phyloP scores from a whole-genome alignment of 2,797 vertebrate genomes.

The Galagoides demidoff region DNA sequence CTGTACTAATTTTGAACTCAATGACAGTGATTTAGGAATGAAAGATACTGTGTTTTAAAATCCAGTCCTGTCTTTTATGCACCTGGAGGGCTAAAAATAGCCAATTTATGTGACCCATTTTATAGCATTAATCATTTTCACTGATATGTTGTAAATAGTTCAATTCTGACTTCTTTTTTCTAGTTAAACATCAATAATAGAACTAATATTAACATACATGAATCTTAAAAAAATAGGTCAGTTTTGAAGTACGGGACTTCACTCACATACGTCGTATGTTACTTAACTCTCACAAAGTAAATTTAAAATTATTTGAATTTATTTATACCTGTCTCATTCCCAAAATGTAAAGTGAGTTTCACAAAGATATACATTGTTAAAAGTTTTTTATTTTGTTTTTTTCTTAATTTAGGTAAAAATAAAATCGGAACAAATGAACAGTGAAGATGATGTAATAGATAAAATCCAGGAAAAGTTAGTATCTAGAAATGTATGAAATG shows the following conservation, averaged over 20 bases:
- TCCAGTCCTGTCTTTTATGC: background rate
- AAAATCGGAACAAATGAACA: background rate
- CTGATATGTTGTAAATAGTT: background rate
- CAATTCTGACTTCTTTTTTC: constrained; percentile 1
- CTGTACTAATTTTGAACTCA: background rate
- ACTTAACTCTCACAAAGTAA: constrained; percentile 14
- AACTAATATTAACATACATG: background rate
- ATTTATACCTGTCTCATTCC: constrained; percentile 1
- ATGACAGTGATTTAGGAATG: background rate
- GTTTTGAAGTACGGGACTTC: constrained; percentile 24
- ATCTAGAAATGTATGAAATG: background rate
- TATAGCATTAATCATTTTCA: background rate
- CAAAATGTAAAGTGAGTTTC: constrained; percentile 16
- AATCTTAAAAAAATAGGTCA: constrained; percentile 29
- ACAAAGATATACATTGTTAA: background rate
- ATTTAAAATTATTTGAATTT: constrained; percentile 36
- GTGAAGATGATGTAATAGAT: background rate
- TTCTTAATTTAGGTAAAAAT: background rate
- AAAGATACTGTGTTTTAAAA: no score
- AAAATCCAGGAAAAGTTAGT: background rate
- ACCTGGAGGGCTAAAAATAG: background rate
- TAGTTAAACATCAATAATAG: constrained; percentile 24
- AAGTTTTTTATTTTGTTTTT: background rate
- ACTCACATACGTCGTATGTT: background rate
- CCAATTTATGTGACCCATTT: background rate